Evolutionary conservation across 2,113 vertebrate genomes (phyloP), one percentile per base, ranked within the genome.

Genomic region (Nematolebias whitei): DNA sequence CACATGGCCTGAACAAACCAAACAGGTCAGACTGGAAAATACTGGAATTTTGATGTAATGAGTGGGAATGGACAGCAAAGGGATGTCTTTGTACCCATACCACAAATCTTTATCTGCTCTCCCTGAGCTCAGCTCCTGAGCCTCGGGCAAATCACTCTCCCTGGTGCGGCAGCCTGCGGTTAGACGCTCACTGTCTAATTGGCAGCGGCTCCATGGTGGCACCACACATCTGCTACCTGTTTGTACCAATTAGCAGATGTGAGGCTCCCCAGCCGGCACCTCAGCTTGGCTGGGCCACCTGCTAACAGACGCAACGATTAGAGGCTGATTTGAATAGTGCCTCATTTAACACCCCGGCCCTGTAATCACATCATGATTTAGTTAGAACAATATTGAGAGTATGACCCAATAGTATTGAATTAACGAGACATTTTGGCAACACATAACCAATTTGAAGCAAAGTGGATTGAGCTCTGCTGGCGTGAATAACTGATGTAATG

Each of bases 291-390:
- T 88, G 79, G 65, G 85, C 88, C 87, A 89, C 88, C 88, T 86
- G 93, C 94, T 94, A 94, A 96, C 87, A 94, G 94, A 95, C 93
- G 93, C 83, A 75, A 88, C 95, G 96, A 96, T 95, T 91, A 95
- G 93, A 80, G 89, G 89, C 93, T 94, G 90, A 92, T 95, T 95
- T 94, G 92, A 96, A 94, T 90, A 90, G 82, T 71, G 93, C 83
- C 91, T 95, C 93, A 90, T 94, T 96, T 94, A 95, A 93, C 93
- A 91, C 91, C 76, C 85, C 11, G 67, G 91, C 90, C 88, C 87
- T 92, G 86, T 95, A 95, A 96, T 95, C 92, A 94, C 90, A 93
- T 89, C 85, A 93, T 91, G 64, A 75, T 82, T 80, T 78, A 76
- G 73, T 69, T 63, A 58, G 61, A 61, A 66, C 69, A 81, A 81